phyloP scores from a whole-genome alignment of 2,888 invertebrate species.

The Lagria hirta region DNA sequence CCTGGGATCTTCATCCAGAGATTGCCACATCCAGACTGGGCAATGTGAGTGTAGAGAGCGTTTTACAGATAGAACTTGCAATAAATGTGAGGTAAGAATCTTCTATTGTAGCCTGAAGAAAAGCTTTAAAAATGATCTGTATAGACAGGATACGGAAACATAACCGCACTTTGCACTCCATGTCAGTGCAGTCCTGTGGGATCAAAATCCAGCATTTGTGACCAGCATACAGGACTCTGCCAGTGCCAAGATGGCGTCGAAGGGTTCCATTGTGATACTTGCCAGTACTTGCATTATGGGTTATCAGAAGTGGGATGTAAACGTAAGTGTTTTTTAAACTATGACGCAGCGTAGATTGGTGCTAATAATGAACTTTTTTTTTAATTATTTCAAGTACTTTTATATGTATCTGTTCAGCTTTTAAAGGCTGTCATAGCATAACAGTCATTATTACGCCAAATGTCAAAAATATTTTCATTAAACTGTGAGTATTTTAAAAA shows the following conservation, averaged over 20 bases:
- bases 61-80: constrained; percentile 73
- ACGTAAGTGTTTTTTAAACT: constrained; percentile 61
- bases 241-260: constrained; percentile 75
- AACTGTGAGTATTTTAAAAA: no score
- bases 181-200: constrained; percentile 78
- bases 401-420: no score
- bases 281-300: constrained; percentile 71
- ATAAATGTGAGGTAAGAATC: constrained; percentile 64
- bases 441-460: no score
- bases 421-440: no score
- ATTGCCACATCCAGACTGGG: constrained; percentile 73
- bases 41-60: constrained; percentile 74
- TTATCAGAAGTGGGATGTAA: constrained; percentile 66
- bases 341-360: no score
- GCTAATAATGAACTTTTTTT: no score
- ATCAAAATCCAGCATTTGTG: constrained; percentile 69
- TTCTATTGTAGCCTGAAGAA: not conserved
- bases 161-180: constrained; percentile 74
- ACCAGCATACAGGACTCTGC: constrained; percentile 76
- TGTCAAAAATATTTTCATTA: no score
- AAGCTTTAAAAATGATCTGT: no score
- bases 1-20: constrained; percentile 68
- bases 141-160: constrained; percentile 69
- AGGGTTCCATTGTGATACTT: constrained; percentile 74
- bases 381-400: no score